Evolutionary conservation across 2,113 vertebrate genomes (phyloP).

Genomic region (Pelecanus crispus): DNA sequence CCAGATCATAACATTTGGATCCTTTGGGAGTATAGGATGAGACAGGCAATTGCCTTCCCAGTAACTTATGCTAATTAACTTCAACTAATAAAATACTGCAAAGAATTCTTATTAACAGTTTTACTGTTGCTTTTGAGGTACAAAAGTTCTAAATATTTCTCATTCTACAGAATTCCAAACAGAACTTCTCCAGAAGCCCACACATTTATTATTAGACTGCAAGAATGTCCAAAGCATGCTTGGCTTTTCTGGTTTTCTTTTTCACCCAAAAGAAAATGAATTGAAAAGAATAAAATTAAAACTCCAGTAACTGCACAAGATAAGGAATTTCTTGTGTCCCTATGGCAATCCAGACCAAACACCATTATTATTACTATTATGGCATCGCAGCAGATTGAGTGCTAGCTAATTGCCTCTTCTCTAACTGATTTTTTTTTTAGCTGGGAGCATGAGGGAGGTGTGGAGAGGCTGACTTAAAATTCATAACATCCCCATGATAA

Average conservation of each 20-base stretch:
- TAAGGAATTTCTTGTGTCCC: conserved; percentile 4
- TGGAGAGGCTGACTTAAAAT: not conserved
- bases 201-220: not conserved
- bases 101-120: not conserved
- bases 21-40: not conserved
- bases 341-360: not conserved
- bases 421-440: not conserved
- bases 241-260: not conserved
- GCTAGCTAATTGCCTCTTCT: not conserved
- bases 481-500: not conserved
- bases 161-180: not conserved
- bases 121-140: not conserved
- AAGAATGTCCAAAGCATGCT: not conserved
- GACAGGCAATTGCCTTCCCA: not conserved
- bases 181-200: not conserved
- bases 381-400: not conserved
- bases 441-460: not conserved
- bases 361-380: not conserved
- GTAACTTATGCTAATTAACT: not conserved
- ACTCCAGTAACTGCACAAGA: not conserved
- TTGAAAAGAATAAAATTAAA: conserved; percentile 17
- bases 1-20: not conserved
- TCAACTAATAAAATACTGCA: not conserved
- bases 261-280: not conserved
- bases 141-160: not conserved